Conservation (phyloP, 2,888 invertebrate species). For the Orchestes rusci region DNA sequence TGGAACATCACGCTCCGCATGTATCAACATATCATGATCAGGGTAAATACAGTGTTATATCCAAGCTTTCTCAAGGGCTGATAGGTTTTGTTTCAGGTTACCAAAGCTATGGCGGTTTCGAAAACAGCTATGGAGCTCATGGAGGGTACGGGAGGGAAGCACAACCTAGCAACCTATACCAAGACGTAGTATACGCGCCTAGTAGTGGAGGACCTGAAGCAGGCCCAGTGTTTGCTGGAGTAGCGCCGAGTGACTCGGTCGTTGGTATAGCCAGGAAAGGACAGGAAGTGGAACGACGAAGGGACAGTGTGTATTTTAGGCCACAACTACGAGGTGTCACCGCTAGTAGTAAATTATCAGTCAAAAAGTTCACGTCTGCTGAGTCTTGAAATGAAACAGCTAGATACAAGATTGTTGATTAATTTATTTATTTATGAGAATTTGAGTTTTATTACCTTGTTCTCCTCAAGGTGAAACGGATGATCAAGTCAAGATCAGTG, state of each 20-base stretch:
- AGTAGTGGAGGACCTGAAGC: slow-evolving; percentile 2
- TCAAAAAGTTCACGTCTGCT: slow-evolving; percentile 6
- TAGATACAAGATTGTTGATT: too few relatives aligned
- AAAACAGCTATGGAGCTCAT: too few relatives aligned
- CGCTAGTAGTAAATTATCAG: not conserved
- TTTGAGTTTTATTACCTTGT: too few relatives aligned
- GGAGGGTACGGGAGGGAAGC: slow-evolving; percentile 9
- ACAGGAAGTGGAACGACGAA: slow-evolving; percentile 5
- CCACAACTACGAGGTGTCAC: not conserved
- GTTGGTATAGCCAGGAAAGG: slow-evolving; percentile 3
- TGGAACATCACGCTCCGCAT: slow-evolving; percentile 45
- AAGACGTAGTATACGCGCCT: slow-evolving; percentile 14
- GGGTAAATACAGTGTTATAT: too few relatives aligned
- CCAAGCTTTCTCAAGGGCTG: not conserved
- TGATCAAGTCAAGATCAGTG: too few relatives aligned
- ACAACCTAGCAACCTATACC: slow-evolving; percentile 9
- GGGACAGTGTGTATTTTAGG: slow-evolving; percentile 9
- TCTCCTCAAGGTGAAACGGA: too few relatives aligned
- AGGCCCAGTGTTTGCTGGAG: slow-evolving; percentile 1
- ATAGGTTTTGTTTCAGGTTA: not conserved
- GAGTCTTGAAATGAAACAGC: slow-evolving; percentile 6
- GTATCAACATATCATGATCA: too few relatives aligned
- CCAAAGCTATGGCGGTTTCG: slow-evolving; percentile 3
- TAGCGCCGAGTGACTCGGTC: not conserved
- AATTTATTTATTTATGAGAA: too few relatives aligned